Base-by-base conservation (phyloP, 2,888 invertebrate genomes). In the Drosophila hawaiiensis region DNA sequence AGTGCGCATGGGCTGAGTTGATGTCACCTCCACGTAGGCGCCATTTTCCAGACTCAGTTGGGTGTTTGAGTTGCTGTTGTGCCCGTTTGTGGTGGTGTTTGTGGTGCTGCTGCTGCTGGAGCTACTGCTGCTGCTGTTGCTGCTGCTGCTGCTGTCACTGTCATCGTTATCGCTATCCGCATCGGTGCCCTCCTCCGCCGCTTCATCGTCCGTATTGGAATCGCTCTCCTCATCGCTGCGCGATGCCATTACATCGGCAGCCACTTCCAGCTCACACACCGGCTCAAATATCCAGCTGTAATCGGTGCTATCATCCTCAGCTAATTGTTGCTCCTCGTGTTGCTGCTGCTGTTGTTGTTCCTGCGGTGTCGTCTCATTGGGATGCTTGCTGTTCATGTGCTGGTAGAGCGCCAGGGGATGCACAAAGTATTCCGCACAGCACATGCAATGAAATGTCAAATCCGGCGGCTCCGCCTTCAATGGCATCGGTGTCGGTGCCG, bases 231-330 rank as follows among this genome's bases (percentile, higher is more conserved):
- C 76, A 10, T 69, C 56, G 25, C 55, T 72, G 53, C 56, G 68
- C 66, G 25, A 56, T 19, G 66, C 12, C 4, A 28, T 49, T 19
- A 28, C 58, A 35, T 83, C 86, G 1, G 76, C 64, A 9, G 73
- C 69, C 33, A 83, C 90, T 16, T 91, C 85, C 58, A 89, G 74
- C 70, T 93, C 92, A 75, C 94, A 94, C 14, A 93, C 90, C 1
- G 93, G 93, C 68, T 93, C 93, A 73, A 93, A 91, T 35, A 93
- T 91, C 86, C 92, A 92, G 61, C 92, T 92, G 47, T 92, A 93
- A 60, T 79, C 79, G 1, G 78, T 78, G 79, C 79, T 82, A 19
- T 79, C 79, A n/a, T 93, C 92, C 59, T 90, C 89, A 14, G 79
- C 75, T 61, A 91, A 91, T 22, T 80, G 79, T 16, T 80, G 79